Evolutionary conservation across 92 coral and sea anemone species (phyloP).

Genomic region (Parazoanthus darwini): DNA sequence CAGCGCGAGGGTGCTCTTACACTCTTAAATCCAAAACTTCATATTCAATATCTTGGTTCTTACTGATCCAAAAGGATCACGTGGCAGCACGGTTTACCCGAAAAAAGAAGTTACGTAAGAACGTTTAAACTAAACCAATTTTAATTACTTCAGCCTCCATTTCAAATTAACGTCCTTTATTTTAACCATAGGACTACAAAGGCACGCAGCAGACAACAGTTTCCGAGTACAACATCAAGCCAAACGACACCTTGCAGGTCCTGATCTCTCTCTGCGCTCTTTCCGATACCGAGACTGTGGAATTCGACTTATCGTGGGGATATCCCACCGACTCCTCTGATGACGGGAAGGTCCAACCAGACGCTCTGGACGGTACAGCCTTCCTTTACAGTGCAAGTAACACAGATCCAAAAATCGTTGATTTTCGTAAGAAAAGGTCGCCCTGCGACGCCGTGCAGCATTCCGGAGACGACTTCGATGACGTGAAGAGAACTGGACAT

Average conservation of each 20-base stretch:
- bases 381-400: slow-evolving; percentile 2
- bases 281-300: slow-evolving; percentile 13
- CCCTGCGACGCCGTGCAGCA: slow-evolving; percentile 13
- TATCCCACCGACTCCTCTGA: slow-evolving; percentile 6
- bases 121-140: too few species aligned
- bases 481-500: not conserved
- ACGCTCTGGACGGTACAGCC: slow-evolving; percentile 9
- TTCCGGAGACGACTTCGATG: not conserved
- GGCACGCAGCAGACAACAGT: not conserved
- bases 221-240: slow-evolving; percentile 8
- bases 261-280: slow-evolving; percentile 16
- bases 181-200: slow-evolving; percentile 6
- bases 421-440: slow-evolving; percentile 28
- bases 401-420: slow-evolving; percentile 17
- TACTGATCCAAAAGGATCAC: too few species aligned
- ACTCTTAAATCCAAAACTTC: too few species aligned
- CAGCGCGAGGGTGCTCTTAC: too few species aligned
- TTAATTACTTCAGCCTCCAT: too few species aligned
- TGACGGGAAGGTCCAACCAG: not conserved
- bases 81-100: too few species aligned
- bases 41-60: too few species aligned
- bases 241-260: not conserved
- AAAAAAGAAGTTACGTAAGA: too few species aligned
- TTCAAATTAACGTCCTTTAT: not conserved
- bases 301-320: slow-evolving; percentile 22